phyloP scores from a whole-genome alignment of 2,113 vertebrate genomes.

The Oreochromis tanganicae region DNA sequence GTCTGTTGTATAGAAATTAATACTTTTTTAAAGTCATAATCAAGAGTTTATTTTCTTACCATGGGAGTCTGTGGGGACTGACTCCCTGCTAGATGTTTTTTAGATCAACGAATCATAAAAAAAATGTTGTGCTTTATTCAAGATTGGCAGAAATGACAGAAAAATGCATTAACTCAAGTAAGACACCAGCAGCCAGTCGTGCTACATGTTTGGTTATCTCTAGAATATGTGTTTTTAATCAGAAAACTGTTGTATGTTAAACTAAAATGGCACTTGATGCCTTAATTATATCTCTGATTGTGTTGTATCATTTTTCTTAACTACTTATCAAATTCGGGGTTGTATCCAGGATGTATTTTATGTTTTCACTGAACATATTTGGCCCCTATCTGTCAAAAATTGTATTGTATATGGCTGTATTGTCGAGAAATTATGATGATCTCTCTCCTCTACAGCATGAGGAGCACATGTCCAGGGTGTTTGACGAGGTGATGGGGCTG shows the following conservation, averaged over 20 bases:
- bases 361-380: neutral
- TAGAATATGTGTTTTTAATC: neutral
- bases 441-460: conserved; percentile 42
- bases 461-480: conserved; percentile 53
- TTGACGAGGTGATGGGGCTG: conserved; percentile 66
- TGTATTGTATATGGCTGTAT: neutral
- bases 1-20: neutral
- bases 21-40: neutral
- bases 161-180: neutral
- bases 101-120: neutral
- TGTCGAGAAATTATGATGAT: neutral
- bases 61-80: neutral
- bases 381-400: neutral
- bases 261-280: neutral
- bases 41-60: neutral
- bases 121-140: neutral
- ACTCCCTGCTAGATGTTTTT: neutral
- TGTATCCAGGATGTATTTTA: neutral
- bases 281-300: neutral
- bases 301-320: neutral
- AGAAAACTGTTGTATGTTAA: neutral
- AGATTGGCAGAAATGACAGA: neutral
- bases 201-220: neutral
- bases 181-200: neutral
- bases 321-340: neutral